Percentiles rank a stretch among this genome's conserved stretches.
phyloP scores from a whole-genome alignment of 1,140 invertebrate species.

The Sitophilus oryzae region DNA sequence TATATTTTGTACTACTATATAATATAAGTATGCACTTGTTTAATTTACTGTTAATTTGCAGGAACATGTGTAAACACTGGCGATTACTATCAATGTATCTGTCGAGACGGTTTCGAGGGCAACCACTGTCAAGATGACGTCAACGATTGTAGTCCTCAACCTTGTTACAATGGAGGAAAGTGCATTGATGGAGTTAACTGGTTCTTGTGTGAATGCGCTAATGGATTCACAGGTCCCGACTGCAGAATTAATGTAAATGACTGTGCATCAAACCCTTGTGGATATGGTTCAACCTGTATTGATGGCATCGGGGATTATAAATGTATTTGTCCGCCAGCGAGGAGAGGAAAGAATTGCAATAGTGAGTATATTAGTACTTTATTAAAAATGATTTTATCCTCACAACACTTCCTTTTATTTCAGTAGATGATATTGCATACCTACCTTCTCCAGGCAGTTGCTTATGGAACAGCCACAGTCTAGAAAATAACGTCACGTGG shows the following conservation, averaged over 20 bases:
- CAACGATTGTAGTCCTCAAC: constrained; percentile 57
- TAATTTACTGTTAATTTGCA: background rate
- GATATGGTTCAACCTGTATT: constrained; percentile 75
- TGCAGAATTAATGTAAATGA: constrained; percentile 75
- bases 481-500: constrained; percentile 60
- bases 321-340: constrained; percentile 74
- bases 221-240: constrained; percentile 65
- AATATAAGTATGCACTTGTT: no score
- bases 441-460: constrained; percentile 47
- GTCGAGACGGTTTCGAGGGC: constrained; percentile 60
- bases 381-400: no score
- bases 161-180: constrained; percentile 71
- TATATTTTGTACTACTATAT: no score
- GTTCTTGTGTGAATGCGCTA: constrained; percentile 69
- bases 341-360: constrained; percentile 66
- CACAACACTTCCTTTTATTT: constrained; percentile 24
- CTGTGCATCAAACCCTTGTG: constrained; percentile 74
- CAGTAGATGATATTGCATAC: constrained; percentile 44
- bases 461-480: constrained; percentile 52
- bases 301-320: constrained; percentile 69
- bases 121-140: constrained; percentile 59
- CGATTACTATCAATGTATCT: constrained; percentile 65
- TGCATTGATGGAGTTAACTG: constrained; percentile 75
- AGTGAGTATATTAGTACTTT: constrained; percentile 29
- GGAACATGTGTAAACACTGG: constrained; percentile 64